Conservation (phyloP, 2,113 vertebrate species). For the Crotalus tigris region DNA sequence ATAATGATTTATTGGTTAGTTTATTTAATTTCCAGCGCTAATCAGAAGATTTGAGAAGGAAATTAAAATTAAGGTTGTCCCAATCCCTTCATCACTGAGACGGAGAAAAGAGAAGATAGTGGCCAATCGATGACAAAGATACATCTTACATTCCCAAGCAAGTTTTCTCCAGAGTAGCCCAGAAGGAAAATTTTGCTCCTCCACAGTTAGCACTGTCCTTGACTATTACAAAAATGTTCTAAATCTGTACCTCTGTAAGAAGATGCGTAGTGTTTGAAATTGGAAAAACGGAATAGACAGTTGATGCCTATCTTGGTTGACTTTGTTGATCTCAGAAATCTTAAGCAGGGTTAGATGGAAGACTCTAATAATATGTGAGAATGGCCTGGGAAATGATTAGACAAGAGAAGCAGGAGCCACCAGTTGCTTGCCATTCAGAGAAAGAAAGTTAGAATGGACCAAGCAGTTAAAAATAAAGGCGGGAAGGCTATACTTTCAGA, state of each 20-base stretch:
- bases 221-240: not conserved
- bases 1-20: not conserved
- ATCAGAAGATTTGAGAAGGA: not conserved
- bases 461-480: not conserved
- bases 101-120: not conserved
- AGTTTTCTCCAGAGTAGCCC: not conserved
- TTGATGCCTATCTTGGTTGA: not conserved
- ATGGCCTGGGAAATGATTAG: no score
- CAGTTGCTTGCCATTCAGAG: no score
- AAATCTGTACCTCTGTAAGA: not conserved
- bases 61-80: not conserved
- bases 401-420: no score
- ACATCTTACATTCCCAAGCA: not conserved
- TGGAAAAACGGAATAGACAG: not conserved
- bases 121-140: not conserved
- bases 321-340: not conserved
- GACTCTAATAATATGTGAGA: no score
- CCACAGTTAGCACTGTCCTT: not conserved
- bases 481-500: not conserved
- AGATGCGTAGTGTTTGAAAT: not conserved
- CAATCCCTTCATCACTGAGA: not conserved
- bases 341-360: not conserved
- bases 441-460: no score
- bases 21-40: not conserved
- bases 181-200: not conserved